Evolutionary conservation across 2,888 invertebrate genomes (phyloP), one percentile per base, ranked within the genome.

Genomic region (Microplitis manilae): DNA sequence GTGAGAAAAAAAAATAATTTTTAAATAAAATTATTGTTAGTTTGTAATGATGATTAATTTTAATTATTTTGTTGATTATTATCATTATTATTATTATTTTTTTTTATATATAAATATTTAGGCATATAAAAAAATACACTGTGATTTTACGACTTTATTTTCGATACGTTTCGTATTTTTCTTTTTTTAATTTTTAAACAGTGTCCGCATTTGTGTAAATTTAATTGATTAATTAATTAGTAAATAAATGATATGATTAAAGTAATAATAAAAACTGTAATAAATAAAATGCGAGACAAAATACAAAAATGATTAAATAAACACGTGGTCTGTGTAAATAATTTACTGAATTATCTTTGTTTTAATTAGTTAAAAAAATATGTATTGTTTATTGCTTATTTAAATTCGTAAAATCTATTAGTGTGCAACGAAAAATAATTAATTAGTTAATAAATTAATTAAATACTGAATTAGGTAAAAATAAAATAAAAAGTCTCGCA

Each of bases 81-180:
- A 62, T 62, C 20, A 62, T 20, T 62, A 20, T 15, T 62, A 62
- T 62, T 17, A n/a, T 62, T 62, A 62, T 15, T 17, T 62, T 62
- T n/a, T 62, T 62, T 62, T 62, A 15, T 15, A 50, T 50, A 15
- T 17, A 62, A 62, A 17, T 62, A 62, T 62, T 62, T 62, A 62
- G 20, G 62, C 50, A 13, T 50, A 62, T 30, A 62, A 62, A n/a
- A 20, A 20, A 62, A 20, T 62, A 62, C 62, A 62, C 62, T 62
- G 62, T 62, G 62, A 62, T 62, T 62, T 62, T 62, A 62, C 62
- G 62, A 62, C n/a, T 62, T 62, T 50, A 50, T 62, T 62, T 62
- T 62, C 62, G 15, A 62, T 17, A 17, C 17, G 62, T 62, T 17
- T 62, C 50, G 20, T 8, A 62, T 15, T 62, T 62, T 62, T 17